Conservation (phyloP, 92 coral and sea anemone genomes). For the Palythoa caribaeorum region DNA sequence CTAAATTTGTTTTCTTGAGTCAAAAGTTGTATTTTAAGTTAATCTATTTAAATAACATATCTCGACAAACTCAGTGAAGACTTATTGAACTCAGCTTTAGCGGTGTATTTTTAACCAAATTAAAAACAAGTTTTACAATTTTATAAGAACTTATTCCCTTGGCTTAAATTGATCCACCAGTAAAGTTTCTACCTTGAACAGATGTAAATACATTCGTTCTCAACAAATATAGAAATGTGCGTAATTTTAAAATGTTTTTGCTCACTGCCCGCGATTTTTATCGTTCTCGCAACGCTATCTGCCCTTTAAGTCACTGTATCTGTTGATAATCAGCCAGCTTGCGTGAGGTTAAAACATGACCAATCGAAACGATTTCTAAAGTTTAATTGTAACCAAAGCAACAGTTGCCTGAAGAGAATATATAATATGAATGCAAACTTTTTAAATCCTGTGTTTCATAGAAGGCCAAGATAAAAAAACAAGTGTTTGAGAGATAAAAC, state of each 20-base stretch:
- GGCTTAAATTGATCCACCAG: background rate
- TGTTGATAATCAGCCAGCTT: background rate
- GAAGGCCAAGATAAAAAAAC: background rate
- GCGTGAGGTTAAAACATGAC: background rate
- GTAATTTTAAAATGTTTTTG: too few species aligned
- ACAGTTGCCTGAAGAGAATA: constrained; percentile 4
- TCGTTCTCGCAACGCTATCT: background rate
- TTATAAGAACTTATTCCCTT: background rate
- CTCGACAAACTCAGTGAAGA: background rate
- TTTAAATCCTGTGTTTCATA: background rate
- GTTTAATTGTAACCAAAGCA: constrained; percentile 24
- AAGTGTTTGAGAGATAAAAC: background rate
- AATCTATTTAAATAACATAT: too few species aligned
- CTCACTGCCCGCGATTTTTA: background rate
- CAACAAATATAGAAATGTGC: background rate
- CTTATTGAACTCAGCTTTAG: background rate
- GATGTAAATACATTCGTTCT: background rate
- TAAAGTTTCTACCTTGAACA: background rate
- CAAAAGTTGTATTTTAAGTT: too few species aligned
- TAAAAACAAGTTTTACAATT: too few species aligned
- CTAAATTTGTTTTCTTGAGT: background rate
- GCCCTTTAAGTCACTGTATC: background rate
- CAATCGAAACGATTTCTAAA: constrained; percentile 20
- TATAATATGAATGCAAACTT: background rate
- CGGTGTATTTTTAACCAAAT: too few species aligned